phyloP scores from a whole-genome alignment of 2,888 invertebrate species.

The Autographa pulchrina region DNA sequence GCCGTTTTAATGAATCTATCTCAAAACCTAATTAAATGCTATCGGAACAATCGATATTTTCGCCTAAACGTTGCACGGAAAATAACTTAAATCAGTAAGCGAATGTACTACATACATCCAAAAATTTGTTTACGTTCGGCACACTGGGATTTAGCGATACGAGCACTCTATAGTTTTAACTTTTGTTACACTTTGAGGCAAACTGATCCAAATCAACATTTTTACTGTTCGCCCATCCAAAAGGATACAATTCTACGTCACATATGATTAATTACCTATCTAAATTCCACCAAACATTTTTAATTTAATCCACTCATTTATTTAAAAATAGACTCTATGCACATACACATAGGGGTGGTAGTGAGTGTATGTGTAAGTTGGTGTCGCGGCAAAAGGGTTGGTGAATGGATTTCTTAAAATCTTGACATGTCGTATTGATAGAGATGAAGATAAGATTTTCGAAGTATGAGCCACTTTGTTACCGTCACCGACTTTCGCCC shows the following conservation, averaged over 20 bases:
- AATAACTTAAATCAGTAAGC: no score
- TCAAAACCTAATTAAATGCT: no score
- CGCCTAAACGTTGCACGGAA: no score
- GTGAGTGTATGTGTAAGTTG: conserved; percentile 17
- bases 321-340: conserved; percentile 28
- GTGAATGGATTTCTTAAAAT: conserved; percentile 64
- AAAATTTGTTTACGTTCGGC: no score
- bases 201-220: conserved; percentile 54
- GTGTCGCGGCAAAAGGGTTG: conserved; percentile 51
- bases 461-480: conserved; percentile 45
- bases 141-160: no score
- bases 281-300: conserved; percentile 36
- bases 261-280: conserved; percentile 72
- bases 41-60: no score
- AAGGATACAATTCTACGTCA: conserved; percentile 62
- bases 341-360: conserved; percentile 7
- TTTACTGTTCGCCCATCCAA: conserved; percentile 49
- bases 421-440: conserved; percentile 68
- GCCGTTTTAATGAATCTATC: no score
- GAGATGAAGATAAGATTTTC: conserved; percentile 66
- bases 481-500: conserved; percentile 34
- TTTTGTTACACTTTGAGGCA: conserved; percentile 17
- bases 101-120: no score
- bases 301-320: conserved; percentile 11
- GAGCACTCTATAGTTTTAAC: no score